Percentiles rank a stretch among this genome's conserved stretches.
phyloP scores from a whole-genome alignment of 1,140 invertebrate genomes.

The Brachionus manjavacas region DNA sequence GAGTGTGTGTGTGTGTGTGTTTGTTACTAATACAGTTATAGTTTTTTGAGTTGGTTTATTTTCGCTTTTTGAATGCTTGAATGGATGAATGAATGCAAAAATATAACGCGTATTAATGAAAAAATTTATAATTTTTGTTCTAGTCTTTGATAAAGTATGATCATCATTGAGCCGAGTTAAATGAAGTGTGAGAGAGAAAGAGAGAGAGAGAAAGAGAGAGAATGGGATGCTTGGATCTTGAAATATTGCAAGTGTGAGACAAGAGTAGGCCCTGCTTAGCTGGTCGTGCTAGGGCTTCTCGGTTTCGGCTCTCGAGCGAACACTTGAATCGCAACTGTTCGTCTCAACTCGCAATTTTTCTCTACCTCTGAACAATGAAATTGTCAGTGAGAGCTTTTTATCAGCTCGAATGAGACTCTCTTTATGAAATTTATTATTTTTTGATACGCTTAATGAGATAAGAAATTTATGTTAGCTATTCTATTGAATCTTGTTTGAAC shows the following conservation, averaged over 20 bases:
- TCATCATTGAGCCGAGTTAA: slow-evolving; percentile 28
- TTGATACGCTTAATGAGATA: slow-evolving; percentile 38
- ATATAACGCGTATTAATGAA: slow-evolving; percentile 40
- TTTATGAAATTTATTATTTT: slow-evolving; percentile 39
- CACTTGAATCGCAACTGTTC: background rate
- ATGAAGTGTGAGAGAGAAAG: slow-evolving; percentile 4
- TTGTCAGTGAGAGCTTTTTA: slow-evolving; percentile 20
- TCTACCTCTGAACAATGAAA: background rate
- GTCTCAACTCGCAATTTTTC: background rate
- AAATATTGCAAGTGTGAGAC: slow-evolving; percentile 18
- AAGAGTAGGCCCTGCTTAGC: background rate
- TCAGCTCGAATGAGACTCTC: slow-evolving; percentile 14
- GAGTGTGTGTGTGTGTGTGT: background rate
- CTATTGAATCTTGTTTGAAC: slow-evolving; percentile 8
- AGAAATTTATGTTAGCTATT: slow-evolving; percentile 1
- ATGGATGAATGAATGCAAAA: slow-evolving; percentile 38
- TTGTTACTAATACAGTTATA: slow-evolving; percentile 32
- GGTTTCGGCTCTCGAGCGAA: background rate
- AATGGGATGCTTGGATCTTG: background rate
- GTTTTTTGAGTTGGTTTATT: background rate
- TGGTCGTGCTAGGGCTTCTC: background rate
- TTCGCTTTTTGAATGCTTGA: slow-evolving; percentile 35
- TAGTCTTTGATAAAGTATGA: slow-evolving; percentile 19
- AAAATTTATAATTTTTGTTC: slow-evolving; percentile 12
- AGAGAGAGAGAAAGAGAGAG: background rate